These are phyloP conservation scores for Oscheius onirici DNA, from an alignment of 2,888 invertebrate species.

Conservation along the genomic window DNA sequence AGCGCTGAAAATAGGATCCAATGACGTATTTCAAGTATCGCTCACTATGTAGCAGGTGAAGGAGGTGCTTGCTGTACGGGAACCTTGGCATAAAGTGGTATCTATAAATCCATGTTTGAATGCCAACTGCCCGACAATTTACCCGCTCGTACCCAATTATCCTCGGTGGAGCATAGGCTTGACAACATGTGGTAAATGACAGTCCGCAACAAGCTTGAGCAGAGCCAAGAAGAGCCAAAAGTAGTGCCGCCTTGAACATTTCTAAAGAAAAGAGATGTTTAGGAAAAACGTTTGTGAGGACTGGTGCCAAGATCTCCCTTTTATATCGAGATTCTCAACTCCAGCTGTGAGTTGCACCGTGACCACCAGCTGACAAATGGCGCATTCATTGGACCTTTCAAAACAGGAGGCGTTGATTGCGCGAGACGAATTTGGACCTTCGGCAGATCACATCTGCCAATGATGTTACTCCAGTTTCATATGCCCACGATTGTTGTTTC, in stretches of 20 bases:
- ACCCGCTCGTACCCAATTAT: conserved; percentile 30
- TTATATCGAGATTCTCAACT: not conserved
- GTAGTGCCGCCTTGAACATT: conserved; percentile 5
- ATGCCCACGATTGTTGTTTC: conserved; percentile 1
- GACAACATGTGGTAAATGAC: conserved; percentile 23
- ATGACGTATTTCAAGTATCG: not conserved
- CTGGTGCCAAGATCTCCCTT: not conserved
- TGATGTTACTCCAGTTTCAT: conserved; percentile 25
- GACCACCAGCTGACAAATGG: conserved; percentile 24
- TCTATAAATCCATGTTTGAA: conserved; percentile 11
- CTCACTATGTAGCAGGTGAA: conserved; percentile 17
- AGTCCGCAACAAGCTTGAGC: conserved; percentile 21
- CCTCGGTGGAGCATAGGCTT: conserved; percentile 25
- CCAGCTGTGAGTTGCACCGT: conserved; percentile 16
- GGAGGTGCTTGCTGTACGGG: conserved; percentile 16
- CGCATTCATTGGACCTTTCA: conserved; percentile 13
- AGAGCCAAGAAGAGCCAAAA: not conserved
- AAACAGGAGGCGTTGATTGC: conserved; percentile 31
- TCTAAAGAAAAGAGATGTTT: not conserved
- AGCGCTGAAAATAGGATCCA: too few relatives aligned
- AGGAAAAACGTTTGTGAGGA: not conserved
- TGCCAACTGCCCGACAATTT: not conserved
- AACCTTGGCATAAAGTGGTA: conserved; percentile 24
- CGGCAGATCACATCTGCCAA: not conserved
- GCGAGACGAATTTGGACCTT: conserved; percentile 24